Evolutionary conservation across 2,113 vertebrate species (phyloP).

Genomic region (Rhinolophus sinicus): DNA sequence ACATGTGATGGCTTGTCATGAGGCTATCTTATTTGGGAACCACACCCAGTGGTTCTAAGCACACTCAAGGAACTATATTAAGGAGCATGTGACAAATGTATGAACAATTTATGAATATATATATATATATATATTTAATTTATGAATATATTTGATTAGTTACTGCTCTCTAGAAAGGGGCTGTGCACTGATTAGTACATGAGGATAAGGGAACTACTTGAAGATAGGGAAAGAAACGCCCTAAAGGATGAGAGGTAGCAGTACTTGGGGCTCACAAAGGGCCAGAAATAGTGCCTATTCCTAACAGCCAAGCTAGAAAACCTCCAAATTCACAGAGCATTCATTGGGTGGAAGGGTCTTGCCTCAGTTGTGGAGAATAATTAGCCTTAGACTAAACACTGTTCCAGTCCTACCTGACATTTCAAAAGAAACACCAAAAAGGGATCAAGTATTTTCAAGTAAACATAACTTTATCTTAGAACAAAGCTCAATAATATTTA

Average conservation of each 20-base stretch:
- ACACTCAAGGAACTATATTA: conserved; percentile 53
- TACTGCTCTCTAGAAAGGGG: conserved; percentile 13
- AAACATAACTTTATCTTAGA: neutral
- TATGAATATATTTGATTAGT: conserved; percentile 67
- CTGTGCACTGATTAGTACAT: neutral
- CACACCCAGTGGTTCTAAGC: conserved; percentile 44
- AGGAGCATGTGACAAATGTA: conserved; percentile 41
- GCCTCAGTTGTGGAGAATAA: neutral
- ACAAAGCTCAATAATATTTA: conserved; percentile 15
- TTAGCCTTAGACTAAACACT: neutral
- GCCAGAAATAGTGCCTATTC: neutral
- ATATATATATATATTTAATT: too few relatives aligned
- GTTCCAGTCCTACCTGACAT: neutral
- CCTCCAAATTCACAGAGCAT: neutral
- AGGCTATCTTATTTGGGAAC: conserved; percentile 56
- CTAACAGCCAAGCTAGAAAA: neutral
- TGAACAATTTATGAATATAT: conserved; percentile 64
- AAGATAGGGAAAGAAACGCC: neutral
- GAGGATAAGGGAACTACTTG: neutral
- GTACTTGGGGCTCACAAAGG: neutral
- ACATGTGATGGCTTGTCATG: conserved; percentile 65
- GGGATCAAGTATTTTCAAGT: conserved; percentile 36
- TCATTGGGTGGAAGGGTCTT: neutral
- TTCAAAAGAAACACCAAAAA: conserved; percentile 47
- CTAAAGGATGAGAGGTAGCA: neutral